Percentiles rank a stretch among this genome's conserved stretches.
phyloP scores from a whole-genome alignment of 2,113 vertebrate species.

The Mionectes macconnelli region DNA sequence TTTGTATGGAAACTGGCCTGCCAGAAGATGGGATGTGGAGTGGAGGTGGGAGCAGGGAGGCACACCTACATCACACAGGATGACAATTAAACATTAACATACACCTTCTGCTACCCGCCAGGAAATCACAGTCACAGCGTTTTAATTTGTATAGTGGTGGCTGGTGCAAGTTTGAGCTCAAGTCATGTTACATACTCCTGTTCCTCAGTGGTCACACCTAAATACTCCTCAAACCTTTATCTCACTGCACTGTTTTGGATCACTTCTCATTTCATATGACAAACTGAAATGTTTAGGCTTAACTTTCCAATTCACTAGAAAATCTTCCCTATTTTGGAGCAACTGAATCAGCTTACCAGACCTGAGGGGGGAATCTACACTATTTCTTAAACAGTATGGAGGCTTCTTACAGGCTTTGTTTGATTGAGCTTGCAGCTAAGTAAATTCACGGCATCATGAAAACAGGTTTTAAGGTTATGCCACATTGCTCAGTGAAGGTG shows the following conservation, averaged over 20 bases:
- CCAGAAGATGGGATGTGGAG: background rate
- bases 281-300: background rate
- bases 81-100: background rate
- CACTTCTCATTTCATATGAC: background rate
- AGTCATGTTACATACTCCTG: background rate
- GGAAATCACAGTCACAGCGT: background rate
- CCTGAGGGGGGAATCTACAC: background rate
- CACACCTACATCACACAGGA: background rate
- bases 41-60: fast-evolving
- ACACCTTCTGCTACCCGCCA: background rate
- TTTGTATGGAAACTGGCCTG: background rate
- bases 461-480: background rate
- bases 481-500: background rate
- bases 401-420: background rate
- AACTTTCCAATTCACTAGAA: background rate
- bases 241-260: background rate
- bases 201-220: background rate
- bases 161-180: background rate
- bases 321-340: background rate
- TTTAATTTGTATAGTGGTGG: background rate
- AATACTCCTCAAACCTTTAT: background rate
- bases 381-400: background rate
- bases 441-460: background rate
- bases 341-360: background rate
- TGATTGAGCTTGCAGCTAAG: background rate